Evolutionary conservation across 53 echinoderm and acorn worm species (phyloP), one percentile per base, ranked within the genome.

Genomic region (Patiria pectinifera): DNA sequence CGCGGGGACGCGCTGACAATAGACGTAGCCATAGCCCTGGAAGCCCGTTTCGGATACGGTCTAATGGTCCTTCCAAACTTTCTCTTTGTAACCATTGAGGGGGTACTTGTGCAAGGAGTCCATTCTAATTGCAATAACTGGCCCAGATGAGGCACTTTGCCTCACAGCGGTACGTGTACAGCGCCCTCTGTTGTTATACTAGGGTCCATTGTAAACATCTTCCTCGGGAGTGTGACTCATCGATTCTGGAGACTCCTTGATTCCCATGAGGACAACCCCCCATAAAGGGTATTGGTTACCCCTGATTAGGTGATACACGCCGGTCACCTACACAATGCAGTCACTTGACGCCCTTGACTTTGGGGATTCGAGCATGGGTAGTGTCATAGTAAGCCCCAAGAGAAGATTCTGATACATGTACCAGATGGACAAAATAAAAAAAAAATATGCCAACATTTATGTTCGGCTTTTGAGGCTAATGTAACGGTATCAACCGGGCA

Each of bases 331-430:
- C 11, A 79, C 47, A 14, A 46, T 46, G 13, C 45, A 79, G 80
- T 79, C 80, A 79, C 7, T 79, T 46, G 45, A 79, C 45, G 80
- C 80, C 80, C 47, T 46, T 79, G 46, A 47, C 46, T 45, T 79
- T 79, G 47, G 47, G 11, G 45, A 45, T 43, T 79, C 8, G 16
- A 6, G 80, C 46, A 24, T 6, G 22, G 22, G 21, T 74, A 74
- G 74, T 74, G 74, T 74, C 74, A 74, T 23, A n/a, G 9, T 4
- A 9, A 24, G 22, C 24, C 24, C 74, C 74, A 74, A 74, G 24
- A 24, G 24, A 24, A 21, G n/a, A 74, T 74, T 74, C 13, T 74
- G 22, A 74, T 18, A 53, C 53, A 35, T 53, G 53, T 53, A 23
- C 74, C 74, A 74, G 24, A 74, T 24, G 74, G 22, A 3, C 5